Base-by-base conservation (phyloP, 2,113 vertebrate genomes). In the Semicossyphus pulcher region DNA sequence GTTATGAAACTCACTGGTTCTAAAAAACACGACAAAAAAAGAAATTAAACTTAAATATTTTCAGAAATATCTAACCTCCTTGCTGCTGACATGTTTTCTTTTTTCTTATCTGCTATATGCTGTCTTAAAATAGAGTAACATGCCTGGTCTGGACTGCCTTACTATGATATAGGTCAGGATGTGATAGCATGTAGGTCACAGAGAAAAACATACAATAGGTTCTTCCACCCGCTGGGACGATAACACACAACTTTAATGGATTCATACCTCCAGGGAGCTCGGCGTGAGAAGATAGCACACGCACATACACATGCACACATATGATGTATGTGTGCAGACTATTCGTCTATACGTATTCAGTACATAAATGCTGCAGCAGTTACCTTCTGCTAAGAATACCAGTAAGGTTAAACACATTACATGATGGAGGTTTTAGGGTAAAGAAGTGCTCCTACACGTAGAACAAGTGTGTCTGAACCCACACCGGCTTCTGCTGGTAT, bases 241-340 rank as follows among this genome's bases (percentile, higher is more conserved):
- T 42, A 63, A 21, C 44, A 45, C 48, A 41, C 31, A 56, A 51
- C 60, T 45, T 26, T 85, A 83, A 90, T 88, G 59, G 80, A 83
- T 86, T 85, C 67, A 57, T 67, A 58, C 71, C 85, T 74, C 68
- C 34, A 51, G 84, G 70, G 82, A 86, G 58, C 47, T 61, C 64
- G 67, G 56, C 62, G 49, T 72, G 71, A 78, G 51, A 83, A 65
- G 64, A 86, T 67, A n/a, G 37, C 51, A 80, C n/a, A n/a, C n/a
- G 37, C 42, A 41, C 42, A 52, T 25, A 60, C 29, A 70, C 25
- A 25, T 39, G 16, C 23, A 41, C 31, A 41, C 34, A 20, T 8
- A 36, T 4, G 7, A 8, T 25, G 14, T 18, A 12, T 29, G 44
- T 64, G 25, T 29, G 15, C 32, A 36, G 4, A 25, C 61, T 29